These are phyloP conservation scores for Melanotaenia duboulayi DNA, from an alignment of 2,113 vertebrate genomes.

Conservation along the genomic window DNA sequence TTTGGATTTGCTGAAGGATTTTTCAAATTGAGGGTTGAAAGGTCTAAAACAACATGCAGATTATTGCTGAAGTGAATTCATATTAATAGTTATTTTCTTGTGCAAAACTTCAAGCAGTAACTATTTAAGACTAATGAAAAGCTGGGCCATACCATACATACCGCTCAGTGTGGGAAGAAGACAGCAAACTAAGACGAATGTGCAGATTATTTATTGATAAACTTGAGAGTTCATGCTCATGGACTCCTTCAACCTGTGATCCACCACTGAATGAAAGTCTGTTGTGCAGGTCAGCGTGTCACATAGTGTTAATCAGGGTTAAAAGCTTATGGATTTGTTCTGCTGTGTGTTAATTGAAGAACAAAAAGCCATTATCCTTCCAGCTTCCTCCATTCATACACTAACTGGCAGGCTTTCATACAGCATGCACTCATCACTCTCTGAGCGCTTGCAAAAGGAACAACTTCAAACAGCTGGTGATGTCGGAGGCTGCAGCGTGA, in stretches of 20 bases:
- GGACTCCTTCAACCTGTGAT: not conserved
- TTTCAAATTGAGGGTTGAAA: conserved; percentile 8
- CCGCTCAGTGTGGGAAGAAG: conserved; percentile 1
- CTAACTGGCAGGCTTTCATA: not conserved
- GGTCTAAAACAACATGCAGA: conserved; percentile 7
- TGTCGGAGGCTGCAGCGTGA: not conserved
- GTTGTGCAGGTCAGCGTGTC: conserved; percentile 15
- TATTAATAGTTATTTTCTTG: conserved; percentile 9
- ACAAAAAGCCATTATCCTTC: not conserved
- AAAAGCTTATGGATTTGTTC: conserved; percentile 9
- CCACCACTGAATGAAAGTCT: conserved; percentile 10
- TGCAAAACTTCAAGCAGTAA: conserved; percentile 15
- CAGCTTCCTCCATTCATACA: not conserved
- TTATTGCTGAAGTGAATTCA: conserved; percentile 15
- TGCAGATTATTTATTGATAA: conserved; percentile 23
- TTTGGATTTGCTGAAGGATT: conserved; percentile 6
- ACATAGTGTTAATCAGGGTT: conserved; percentile 6
- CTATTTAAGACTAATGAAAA: conserved; percentile 13
- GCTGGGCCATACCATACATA: no score
- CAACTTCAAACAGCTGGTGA: not conserved
- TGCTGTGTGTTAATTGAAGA: not conserved
- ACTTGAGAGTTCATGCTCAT: not conserved
- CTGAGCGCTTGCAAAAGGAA: not conserved
- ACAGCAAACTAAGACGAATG: not conserved
- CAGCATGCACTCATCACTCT: not conserved